Evolutionary conservation across 2,113 vertebrate genomes (phyloP).

Genomic region (Myotis davidii): DNA sequence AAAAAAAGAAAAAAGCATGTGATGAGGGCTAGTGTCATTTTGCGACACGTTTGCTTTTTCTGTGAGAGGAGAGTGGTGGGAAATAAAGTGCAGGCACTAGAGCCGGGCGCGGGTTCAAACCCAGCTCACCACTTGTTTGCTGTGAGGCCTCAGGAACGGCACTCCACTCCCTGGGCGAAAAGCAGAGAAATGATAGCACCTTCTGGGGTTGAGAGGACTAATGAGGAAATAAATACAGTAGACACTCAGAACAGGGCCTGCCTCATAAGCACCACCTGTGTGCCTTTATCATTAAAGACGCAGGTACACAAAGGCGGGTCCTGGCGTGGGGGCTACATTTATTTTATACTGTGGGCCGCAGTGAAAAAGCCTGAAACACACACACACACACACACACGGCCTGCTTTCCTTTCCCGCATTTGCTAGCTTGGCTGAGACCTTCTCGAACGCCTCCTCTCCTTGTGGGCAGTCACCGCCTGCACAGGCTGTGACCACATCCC

Average conservation of each 20-base stretch:
- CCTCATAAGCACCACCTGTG: too few species aligned
- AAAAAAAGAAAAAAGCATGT: too few species aligned
- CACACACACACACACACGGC: neutral
- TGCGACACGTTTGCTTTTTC: neutral
- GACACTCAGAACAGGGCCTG: neutral
- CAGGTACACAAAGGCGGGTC: too few species aligned
- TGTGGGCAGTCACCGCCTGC: neutral
- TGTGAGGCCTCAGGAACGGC: neutral
- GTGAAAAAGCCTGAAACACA: neutral
- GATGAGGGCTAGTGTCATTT: neutral
- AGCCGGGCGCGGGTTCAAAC: neutral
- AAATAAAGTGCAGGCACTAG: neutral
- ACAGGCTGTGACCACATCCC: neutral
- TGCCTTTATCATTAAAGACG: neutral
- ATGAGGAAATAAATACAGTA: neutral
- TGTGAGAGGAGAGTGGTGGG: neutral
- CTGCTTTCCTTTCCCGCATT: neutral
- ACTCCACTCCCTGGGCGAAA: neutral
- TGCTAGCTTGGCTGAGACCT: neutral
- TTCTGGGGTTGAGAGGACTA: neutral
- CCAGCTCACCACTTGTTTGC: neutral
- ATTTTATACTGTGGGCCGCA: neutral
- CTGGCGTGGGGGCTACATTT: neutral
- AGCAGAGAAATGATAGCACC: neutral
- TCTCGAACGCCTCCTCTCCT: neutral